Conservation (phyloP, 2,888 invertebrate genomes). For the Scelioninae gen. 1 region DNA sequence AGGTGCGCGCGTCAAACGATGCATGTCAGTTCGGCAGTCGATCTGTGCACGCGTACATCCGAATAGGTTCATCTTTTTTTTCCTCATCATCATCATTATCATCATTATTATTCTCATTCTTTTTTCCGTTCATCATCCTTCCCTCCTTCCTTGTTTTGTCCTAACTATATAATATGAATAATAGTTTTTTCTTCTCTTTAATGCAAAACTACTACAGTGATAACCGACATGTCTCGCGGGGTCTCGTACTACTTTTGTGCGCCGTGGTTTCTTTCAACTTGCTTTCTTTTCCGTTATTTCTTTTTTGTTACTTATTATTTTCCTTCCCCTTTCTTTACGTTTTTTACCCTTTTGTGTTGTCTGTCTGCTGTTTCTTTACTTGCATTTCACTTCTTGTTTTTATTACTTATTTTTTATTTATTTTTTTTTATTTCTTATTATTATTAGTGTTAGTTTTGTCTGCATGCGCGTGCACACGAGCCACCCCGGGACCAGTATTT, state of each 20-base stretch:
- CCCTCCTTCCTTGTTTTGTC: conserved; percentile 51
- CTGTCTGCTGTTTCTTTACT: conserved; percentile 47
- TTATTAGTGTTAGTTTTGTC: conserved; percentile 22
- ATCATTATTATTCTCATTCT: conserved; percentile 49
- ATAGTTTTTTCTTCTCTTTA: conserved; percentile 78
- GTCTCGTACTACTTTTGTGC: conserved; percentile 69
- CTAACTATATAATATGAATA: conserved; percentile 79
- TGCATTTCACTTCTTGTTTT: conserved; percentile 50
- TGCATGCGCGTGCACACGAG: conserved; percentile 81
- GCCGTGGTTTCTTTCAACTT: conserved; percentile 54
- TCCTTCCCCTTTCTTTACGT: background rate
- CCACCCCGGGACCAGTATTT: conserved; percentile 83
- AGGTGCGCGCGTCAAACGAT: conserved; percentile 81
- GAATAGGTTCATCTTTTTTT: conserved; percentile 75
- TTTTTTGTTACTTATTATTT: conserved; percentile 31
- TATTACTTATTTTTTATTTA: too few relatives aligned
- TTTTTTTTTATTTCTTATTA: conserved; percentile 41
- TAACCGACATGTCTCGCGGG: conserved; percentile 77
- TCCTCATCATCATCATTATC: conserved; percentile 39
- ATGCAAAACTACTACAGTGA: conserved; percentile 83
- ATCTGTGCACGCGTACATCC: conserved; percentile 81
- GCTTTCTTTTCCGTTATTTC: too few relatives aligned
- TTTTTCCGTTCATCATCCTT: conserved; percentile 32
- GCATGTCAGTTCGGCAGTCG: conserved; percentile 76
- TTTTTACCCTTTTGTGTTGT: conserved; percentile 68